Base-by-base conservation (phyloP, 2,888 invertebrate species). In the Napeogenes inachia region DNA sequence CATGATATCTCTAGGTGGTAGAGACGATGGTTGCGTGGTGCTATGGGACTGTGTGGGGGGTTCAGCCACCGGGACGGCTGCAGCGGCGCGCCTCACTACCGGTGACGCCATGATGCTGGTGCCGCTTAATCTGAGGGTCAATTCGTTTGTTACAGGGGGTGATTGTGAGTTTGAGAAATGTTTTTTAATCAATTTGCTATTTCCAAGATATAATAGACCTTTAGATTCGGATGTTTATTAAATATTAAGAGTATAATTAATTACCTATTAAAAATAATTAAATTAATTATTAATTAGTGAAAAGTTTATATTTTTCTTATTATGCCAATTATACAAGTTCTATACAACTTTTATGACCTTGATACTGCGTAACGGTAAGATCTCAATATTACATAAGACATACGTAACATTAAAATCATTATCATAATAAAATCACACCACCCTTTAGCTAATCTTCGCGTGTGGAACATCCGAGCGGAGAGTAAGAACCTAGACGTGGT, bases 11-110 rank as follows among this genome's bases (percentile, higher is more conserved):
- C 91, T 98, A 47, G 98, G 98, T 0, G 98, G 98, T 0, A 93
- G 95, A 64, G 98, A 98, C 82, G 98, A 98, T 81, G 96, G 97
- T 45, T 94, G 95, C 69, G 93, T 98, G 46, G 94, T 97, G 54
- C 93, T 98, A 2, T 98, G 96, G 94, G 95, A 97, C 79, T 92
- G 97, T 68, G 84, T 88, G 46, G 91, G 91, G 1, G 91, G 86
- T 32, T 81, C 90, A 0, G 93, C 95, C 45, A 93, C 94, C 66
- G 94, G 94, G 69, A 92, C 92, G 4, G 84, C 86, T 54, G 87
- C 88, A 0, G 94, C 88, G 56, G 82, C 94, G 66, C 93, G 92
- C 8, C 92, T 94, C 59, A 95, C 94, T 54, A 93, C 95, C 0
- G 97, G 97, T 0, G 92, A 93, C 74, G 94, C 95, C 0, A 79